Percentiles rank a stretch among this genome's conserved stretches.
These are phyloP conservation scores for Poeciliopsis turneri DNA, from an alignment of 2,797 vertebrate genomes.

Conservation along the genomic window DNA sequence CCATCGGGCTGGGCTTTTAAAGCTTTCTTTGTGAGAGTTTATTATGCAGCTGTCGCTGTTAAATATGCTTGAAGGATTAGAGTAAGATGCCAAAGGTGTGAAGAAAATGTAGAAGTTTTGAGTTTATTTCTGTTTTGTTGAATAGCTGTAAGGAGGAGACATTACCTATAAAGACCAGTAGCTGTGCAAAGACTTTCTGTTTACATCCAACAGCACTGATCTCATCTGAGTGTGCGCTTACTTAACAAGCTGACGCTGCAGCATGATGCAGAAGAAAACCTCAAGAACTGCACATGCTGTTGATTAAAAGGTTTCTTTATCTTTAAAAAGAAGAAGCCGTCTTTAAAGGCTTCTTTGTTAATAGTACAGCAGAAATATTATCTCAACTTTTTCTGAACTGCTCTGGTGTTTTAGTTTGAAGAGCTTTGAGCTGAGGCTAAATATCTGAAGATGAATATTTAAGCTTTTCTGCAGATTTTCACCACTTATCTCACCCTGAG, in stretches of 20 bases:
- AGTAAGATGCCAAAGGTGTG: slow-evolving; percentile 62
- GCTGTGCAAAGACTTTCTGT: neutral
- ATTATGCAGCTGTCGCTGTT: slow-evolving; percentile 64
- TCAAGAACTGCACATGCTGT: neutral
- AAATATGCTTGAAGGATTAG: slow-evolving; percentile 56
- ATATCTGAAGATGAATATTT: neutral
- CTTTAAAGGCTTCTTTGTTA: neutral
- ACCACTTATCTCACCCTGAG: slow-evolving; percentile 7
- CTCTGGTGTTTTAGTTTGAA: neutral
- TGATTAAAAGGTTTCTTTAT: neutral
- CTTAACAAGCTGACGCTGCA: neutral
- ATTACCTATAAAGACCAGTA: slow-evolving; percentile 11
- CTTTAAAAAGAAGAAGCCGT: neutral
- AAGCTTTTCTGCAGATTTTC: slow-evolving; percentile 1
- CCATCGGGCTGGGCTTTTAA: slow-evolving; percentile 50
- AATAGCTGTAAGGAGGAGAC: slow-evolving; percentile 10
- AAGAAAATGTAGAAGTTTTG: slow-evolving; percentile 42
- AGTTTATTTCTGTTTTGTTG: slow-evolving; percentile 51
- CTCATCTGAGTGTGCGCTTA: neutral
- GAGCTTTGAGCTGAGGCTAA: neutral
- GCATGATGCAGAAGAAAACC: neutral
- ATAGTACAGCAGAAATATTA: slow-evolving; percentile 4
- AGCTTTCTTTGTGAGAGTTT: slow-evolving; percentile 63
- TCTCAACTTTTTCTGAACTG: neutral
- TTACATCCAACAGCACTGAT: neutral